Evolutionary conservation across 1,140 invertebrate genomes (phyloP).

Genomic region (Neuroterus valhalla): DNA sequence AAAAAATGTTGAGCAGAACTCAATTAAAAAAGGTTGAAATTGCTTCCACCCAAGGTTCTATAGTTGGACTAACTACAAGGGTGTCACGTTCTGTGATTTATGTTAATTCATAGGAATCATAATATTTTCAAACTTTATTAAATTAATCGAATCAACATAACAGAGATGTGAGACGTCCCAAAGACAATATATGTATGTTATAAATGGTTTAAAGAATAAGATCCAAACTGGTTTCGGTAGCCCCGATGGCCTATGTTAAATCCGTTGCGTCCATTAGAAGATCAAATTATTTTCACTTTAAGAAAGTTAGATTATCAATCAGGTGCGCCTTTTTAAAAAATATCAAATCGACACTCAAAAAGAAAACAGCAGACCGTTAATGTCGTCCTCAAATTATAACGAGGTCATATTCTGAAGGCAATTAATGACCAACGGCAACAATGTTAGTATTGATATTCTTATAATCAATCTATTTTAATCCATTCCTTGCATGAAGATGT

Average conservation of each 20-base stretch:
- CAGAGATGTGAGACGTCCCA: constrained; percentile 69
- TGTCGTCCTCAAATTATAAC: not conserved
- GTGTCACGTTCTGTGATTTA: constrained; percentile 16
- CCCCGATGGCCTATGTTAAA: constrained; percentile 30
- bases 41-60: not conserved
- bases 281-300: constrained; percentile 25
- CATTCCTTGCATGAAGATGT: too few relatives aligned
- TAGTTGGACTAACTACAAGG: not conserved
- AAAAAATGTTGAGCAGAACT: not conserved
- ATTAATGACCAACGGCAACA: not conserved
- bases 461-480: too few relatives aligned
- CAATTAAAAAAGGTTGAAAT: not conserved
- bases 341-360: not conserved
- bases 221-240: constrained; percentile 43
- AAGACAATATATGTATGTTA: constrained; percentile 65
- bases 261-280: constrained; percentile 38
- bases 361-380: not conserved
- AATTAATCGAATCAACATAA: constrained; percentile 43
- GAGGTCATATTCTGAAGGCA: too few relatives aligned
- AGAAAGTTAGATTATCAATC: not conserved
- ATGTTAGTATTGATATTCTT: not conserved
- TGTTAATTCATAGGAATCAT: not conserved
- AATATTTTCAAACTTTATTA: constrained; percentile 18
- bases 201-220: constrained; percentile 38
- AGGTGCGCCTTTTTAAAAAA: not conserved